Evolutionary conservation across 2,888 invertebrate genomes (phyloP), one percentile per base, ranked within the genome.

Genomic region (Eustalomyia histrio): DNA sequence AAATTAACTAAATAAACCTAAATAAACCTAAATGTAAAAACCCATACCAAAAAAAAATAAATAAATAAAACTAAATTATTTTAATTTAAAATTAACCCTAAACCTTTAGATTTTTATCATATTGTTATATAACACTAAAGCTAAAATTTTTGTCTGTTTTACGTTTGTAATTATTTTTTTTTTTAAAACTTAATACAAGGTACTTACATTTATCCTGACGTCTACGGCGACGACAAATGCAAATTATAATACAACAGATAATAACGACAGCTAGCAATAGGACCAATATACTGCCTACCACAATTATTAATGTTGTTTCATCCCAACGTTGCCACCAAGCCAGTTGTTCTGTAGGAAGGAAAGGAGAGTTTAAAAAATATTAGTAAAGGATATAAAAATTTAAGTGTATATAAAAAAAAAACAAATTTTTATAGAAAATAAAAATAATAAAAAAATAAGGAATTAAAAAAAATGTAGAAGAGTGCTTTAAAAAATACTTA

Each of bases 161-260:
- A 39, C 12, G 47, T 53, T 35, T 10, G 4, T 33, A n/a, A 14
- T 57, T 17, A 39, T 16, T 63, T 18, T n/a, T 55, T 21, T 39
- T 10, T 43, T 6, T 35, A 63, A 68, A 65, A 53, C 65, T 68
- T 68, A 63, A 73, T 47, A 57, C 58, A 53, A 64, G 39, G 78
- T 87, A 90, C 91, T 91, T 86, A 91, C 91, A 91, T 91, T 91
- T 91, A 86, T 91, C 90, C 84, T 91, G 90, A 85, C 96, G 93
- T 92, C 96, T 95, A 85, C 96, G 88, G 76, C 91, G 93, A 85
- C 96, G 92, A 90, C 97, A 97, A 86, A 97, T 94, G 89, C 96
- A 94, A 89, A 96, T 94, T 89, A 97, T 95, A 88, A 96, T 94
- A 90, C 96, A 94, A 91, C 96, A 95, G 76, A 97, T 92, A 86